Conservation (phyloP, 2,797 vertebrate species). For the Xerus rutilus region DNA sequence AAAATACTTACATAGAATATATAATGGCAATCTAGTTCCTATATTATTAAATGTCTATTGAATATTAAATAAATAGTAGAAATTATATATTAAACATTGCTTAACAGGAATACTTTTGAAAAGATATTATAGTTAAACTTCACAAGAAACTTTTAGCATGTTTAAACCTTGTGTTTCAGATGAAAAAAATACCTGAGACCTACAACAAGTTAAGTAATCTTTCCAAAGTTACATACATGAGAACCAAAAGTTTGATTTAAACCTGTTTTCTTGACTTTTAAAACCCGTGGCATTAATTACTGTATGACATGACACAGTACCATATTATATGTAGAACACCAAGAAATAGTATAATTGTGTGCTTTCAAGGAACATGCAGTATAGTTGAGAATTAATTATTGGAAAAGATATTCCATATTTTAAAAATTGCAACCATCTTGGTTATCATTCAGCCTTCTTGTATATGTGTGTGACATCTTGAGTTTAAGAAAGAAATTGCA, state of each 20-base stretch:
- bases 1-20: neutral
- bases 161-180: neutral
- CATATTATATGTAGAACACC: neutral
- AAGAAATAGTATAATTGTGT: neutral
- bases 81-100: slow-evolving; percentile 4
- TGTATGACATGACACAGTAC: neutral
- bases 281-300: neutral
- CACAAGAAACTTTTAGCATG: neutral
- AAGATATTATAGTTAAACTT: neutral
- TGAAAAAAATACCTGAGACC: neutral
- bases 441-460: neutral
- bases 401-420: neutral
- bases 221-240: neutral
- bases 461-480: neutral
- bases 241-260: neutral
- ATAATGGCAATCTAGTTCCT: neutral
- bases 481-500: neutral
- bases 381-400: neutral
- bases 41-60: neutral
- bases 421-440: neutral
- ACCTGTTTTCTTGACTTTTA: neutral
- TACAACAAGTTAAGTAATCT: neutral
- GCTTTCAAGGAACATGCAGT: neutral
- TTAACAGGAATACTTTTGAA: neutral
- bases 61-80: neutral